Base-by-base conservation (phyloP, 2,113 vertebrate genomes). In the Rhea pennata region DNA sequence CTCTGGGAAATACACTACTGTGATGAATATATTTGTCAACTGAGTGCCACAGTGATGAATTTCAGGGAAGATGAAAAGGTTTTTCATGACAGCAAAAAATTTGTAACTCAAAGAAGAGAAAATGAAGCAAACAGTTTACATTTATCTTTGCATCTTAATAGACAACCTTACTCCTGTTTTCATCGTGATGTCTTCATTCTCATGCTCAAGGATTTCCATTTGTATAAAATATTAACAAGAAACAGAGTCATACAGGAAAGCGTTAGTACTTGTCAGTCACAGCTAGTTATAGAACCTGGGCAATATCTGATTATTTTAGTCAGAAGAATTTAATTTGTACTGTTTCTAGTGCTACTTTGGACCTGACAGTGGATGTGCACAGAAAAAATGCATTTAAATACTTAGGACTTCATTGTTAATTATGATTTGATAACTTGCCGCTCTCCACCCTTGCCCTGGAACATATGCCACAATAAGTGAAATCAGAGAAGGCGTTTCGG, bases 1-100 rank as follows among this genome's bases (percentile, higher is more conserved):
- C 92, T 93, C 95, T 93, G 88, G 90, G 84, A 97, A 93, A 91
- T 92, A 83, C 83, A 90, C 66, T 79, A 72, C 90, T 95, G 85
- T 71, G 93, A 97, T 95, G 90, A 95, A 97, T 97, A 97, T 69
- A 96, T 97, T 97, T 97, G 95, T 97, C 96, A 96, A 42, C 92
- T 0, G 20, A 91, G 83, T 74, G 87, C 88, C 70, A 61, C 85
- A 51, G 74, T 64, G 86, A 90, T 87, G 90, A 92, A 95, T 94
- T 96, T 93, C 90, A 94, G 26, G 59, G 78, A 96, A 97, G 97
- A 97, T 97, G 84, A 97, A 97, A 97, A 96, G 97, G 85, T 91
- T 91, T 93, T 93, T 90, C 65, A 40, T 96, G 96, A 95, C 93
- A 92, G 92, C 93, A 81, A 95, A 85, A 89, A 92, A 96, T 94